These are phyloP conservation scores for Elegia similella DNA, from an alignment of 2,888 invertebrate species.

Conservation along the genomic window DNA sequence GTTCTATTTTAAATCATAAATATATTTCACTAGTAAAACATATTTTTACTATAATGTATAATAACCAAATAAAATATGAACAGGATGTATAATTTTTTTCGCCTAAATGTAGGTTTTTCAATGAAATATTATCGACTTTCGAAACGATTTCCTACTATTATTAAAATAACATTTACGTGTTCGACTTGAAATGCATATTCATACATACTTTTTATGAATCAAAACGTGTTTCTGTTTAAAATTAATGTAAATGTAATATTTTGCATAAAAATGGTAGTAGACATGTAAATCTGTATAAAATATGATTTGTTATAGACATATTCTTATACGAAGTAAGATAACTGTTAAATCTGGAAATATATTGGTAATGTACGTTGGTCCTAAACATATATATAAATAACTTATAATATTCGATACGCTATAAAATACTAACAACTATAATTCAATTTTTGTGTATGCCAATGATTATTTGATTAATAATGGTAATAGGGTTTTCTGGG, in stretches of 20 bases:
- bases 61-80: too few relatives aligned
- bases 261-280: background rate
- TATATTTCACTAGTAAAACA: too few relatives aligned
- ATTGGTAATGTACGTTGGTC: too few relatives aligned
- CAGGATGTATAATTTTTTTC: too few relatives aligned
- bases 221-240: slow-evolving; percentile 5
- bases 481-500: too few relatives aligned
- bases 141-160: background rate
- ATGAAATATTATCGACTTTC: background rate
- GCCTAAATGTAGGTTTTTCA: background rate
- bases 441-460: too few relatives aligned
- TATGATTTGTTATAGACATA: background rate
- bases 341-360: background rate
- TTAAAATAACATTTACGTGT: background rate
- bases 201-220: background rate
- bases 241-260: background rate
- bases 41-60: too few relatives aligned
- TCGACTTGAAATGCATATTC: background rate
- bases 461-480: too few relatives aligned
- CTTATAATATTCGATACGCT: too few relatives aligned
- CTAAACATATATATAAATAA: too few relatives aligned
- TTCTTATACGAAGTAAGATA: background rate
- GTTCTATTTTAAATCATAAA: too few relatives aligned
- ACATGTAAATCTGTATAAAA: background rate
- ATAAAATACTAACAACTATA: too few relatives aligned